These are phyloP conservation scores for Prionchulus punctatus DNA, from an alignment of 2,888 invertebrate species.

Conservation along the genomic window DNA sequence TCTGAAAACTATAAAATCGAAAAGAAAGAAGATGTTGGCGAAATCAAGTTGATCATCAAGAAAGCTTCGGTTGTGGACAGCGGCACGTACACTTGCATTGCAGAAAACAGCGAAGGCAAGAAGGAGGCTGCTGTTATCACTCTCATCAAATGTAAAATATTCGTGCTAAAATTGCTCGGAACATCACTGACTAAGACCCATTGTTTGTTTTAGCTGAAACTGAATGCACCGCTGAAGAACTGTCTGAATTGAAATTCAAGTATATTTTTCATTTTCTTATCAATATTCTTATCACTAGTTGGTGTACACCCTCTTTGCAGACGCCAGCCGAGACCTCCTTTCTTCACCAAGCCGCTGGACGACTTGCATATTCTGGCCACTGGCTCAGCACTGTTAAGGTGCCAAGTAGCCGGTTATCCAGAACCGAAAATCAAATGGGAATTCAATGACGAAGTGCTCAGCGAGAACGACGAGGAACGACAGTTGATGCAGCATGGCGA, in stretches of 20 bases:
- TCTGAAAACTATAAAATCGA: neutral
- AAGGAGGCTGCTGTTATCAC: neutral
- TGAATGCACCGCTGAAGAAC: slow-evolving; percentile 6
- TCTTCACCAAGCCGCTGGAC: neutral
- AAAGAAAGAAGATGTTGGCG: neutral
- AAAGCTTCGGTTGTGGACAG: slow-evolving; percentile 28
- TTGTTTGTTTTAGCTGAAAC: neutral
- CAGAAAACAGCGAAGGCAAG: slow-evolving; percentile 33
- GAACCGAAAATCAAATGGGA: slow-evolving; percentile 22
- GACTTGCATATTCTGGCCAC: slow-evolving; percentile 1
- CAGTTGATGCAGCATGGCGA: neutral
- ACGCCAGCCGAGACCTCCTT: neutral
- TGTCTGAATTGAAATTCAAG: neutral
- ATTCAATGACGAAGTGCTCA: neutral
- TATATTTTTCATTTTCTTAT: neutral
- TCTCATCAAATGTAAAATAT: neutral
- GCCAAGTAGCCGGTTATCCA: slow-evolving; percentile 10
- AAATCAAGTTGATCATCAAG: slow-evolving; percentile 25
- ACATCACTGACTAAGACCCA: neutral
- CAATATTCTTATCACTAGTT: neutral
- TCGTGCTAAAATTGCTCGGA: neutral
- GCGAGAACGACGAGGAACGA: neutral
- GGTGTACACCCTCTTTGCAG: neutral
- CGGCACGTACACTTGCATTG: slow-evolving; percentile 37
- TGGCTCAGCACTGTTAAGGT: neutral